Evolutionary conservation across 2,888 invertebrate species (phyloP), one percentile per base, ranked within the genome.

Genomic region (Zaprionus bogoriensis): DNA sequence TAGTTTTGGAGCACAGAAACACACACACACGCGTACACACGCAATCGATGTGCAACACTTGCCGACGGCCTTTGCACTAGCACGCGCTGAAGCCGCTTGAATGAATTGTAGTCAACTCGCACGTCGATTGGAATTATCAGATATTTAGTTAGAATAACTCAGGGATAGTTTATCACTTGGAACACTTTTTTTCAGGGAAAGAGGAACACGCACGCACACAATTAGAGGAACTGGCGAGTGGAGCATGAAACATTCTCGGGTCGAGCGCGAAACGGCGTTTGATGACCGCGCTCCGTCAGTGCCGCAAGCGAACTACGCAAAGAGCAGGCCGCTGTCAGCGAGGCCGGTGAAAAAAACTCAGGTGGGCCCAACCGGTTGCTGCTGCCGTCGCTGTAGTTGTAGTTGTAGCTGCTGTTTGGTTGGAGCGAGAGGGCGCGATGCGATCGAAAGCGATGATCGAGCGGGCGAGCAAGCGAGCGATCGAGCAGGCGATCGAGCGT

Each of bases 281-380:
- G 64, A 67, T 82, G 82, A 83, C 87, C 79, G 83, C 77, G 86
- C 87, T 69, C 72, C 79, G 79, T 68, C 87, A 79, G 67, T 73
- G 83, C 83, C 86, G 87, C 79, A 77, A 83, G 80, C 83, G 67
- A 75, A 83, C 83, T 83, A 85, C 86, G 55, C 70, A 65, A 78
- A 69, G 55, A 69, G 59, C 66, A 63, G 55, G 53, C 54, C 54
- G 45, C 68, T 47, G 61, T 30, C 52, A 42, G 48, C 45, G 62
- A 67, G 63, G 58, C 82, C 82, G 87, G 87, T 73, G 67, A 59
- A 67, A 59, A 67, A 48, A 79, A 36, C 52, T 58, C 58, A 58
- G 58, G 58, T 58, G 58, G 58, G 51, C 27, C 12, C 57, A 74
- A 84, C 87, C 82, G 82, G 82, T 83, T 82, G 62, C 59, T 48